A percentile compares a stretch with the other conserved stretches of the same genome.
These are phyloP conservation scores for Crambe crambe DNA, from an alignment of 37 sponge, comb jelly and placozoan genomes.

Conservation along the genomic window DNA sequence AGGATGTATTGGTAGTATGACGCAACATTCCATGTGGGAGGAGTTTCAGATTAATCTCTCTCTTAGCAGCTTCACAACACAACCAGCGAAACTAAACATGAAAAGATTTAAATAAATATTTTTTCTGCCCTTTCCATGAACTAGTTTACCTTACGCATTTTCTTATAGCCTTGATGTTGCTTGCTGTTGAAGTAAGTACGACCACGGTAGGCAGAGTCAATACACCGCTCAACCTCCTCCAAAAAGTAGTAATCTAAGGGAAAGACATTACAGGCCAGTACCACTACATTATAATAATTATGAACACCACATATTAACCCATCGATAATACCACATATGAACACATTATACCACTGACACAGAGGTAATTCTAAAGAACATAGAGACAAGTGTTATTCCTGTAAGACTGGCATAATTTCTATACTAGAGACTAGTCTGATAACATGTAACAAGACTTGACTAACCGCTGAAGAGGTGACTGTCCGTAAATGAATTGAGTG, in stretches of 20 bases:
- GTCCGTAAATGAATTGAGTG: constrained; percentile 51
- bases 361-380: too few relatives aligned
- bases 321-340: not conserved
- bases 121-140: too few relatives aligned
- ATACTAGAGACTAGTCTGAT: too few relatives aligned
- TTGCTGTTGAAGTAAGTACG: constrained; percentile 1
- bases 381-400: too few relatives aligned
- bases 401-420: too few relatives aligned
- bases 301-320: not conserved
- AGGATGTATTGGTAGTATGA: constrained; percentile 34
- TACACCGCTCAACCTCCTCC: constrained; percentile 59
- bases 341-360: not conserved
- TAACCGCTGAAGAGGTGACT: constrained; percentile 62
- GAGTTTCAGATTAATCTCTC: constrained; percentile 21
- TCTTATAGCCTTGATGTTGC: not conserved
- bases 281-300: too few relatives aligned
- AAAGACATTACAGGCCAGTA: not conserved
- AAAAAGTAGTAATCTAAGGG: constrained; percentile 71
- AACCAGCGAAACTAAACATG: constrained; percentile 23
- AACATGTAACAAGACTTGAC: too few relatives aligned
- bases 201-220: constrained; percentile 31
- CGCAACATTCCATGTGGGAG: constrained; percentile 42
- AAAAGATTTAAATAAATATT: not conserved
- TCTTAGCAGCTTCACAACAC: constrained; percentile 3
- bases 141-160: not conserved